Percentiles rank a stretch among this genome's conserved stretches.
Evolutionary conservation across 2,888 invertebrate species (phyloP).

Genomic region (Platynereis dumerilii): DNA sequence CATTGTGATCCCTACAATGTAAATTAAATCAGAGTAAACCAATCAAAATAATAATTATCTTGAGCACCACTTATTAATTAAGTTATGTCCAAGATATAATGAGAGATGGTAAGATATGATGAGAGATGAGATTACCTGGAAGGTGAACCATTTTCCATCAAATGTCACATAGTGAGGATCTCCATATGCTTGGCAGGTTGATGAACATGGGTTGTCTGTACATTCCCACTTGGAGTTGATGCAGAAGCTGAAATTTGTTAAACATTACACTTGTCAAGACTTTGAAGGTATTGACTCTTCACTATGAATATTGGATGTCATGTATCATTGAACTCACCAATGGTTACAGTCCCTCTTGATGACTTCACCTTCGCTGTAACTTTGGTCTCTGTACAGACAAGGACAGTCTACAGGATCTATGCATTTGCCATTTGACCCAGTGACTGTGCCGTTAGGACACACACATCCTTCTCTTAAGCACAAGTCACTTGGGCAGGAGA

Average conservation of each 20-base stretch:
- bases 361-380: constrained; percentile 77
- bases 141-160: no score
- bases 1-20: constrained; percentile 41
- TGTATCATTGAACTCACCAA: constrained; percentile 69
- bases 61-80: no score
- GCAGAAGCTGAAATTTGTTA: constrained; percentile 52
- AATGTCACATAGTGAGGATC: constrained; percentile 83
- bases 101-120: no score
- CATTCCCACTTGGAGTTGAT: constrained; percentile 80
- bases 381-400: constrained; percentile 86
- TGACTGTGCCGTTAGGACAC: constrained; percentile 62
- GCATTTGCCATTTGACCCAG: constrained; percentile 65
- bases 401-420: constrained; percentile 78
- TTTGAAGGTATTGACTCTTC: constrained; percentile 8
- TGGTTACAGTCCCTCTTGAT: constrained; percentile 85
- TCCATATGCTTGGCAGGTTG: constrained; percentile 85
- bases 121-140: no score
- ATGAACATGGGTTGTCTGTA: constrained; percentile 71
- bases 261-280: neutral
- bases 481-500: constrained; percentile 64
- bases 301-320: neutral
- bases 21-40: no score
- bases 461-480: constrained; percentile 34
- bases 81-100: no score
- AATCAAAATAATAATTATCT: no score